Evolutionary conservation across 1,140 invertebrate genomes (phyloP).

Genomic region (Drosophila fuyamai): DNA sequence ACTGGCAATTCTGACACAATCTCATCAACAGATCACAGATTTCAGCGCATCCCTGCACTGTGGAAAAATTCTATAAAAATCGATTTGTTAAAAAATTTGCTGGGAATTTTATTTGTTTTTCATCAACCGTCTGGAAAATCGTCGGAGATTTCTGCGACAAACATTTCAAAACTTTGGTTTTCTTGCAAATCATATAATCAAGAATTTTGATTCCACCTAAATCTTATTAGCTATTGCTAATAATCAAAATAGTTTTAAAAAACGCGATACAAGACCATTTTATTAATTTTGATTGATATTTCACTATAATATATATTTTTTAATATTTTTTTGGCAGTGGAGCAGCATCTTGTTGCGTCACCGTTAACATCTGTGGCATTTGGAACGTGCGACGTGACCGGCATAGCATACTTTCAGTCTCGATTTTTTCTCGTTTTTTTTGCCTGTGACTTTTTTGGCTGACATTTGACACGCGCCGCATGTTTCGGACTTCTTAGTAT

Average conservation of each 20-base stretch:
- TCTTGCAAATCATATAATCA: too few species aligned
- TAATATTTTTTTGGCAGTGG: conserved; percentile 9
- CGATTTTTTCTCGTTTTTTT: conserved; percentile 14
- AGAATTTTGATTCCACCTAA: too few species aligned
- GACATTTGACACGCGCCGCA: conserved; percentile 80
- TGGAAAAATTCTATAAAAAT: background rate
- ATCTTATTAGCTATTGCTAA: too few species aligned
- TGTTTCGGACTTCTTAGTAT: conserved; percentile 61
- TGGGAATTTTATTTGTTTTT: too few species aligned
- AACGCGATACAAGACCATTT: too few species aligned
- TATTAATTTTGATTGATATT: too few species aligned
- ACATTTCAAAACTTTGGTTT: too few species aligned
- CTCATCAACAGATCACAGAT: conserved; percentile 83
- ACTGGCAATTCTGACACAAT: conserved; percentile 77
- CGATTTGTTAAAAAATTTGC: background rate
- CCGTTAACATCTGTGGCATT: conserved; percentile 83
- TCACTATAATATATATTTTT: background rate
- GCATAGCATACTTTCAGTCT: conserved; percentile 61
- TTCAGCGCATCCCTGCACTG: conserved; percentile 43
- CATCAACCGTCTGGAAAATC: too few species aligned
- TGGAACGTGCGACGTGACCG: conserved; percentile 82
- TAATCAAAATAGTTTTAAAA: too few species aligned
- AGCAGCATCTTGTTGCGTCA: conserved; percentile 62
- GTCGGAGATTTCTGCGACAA: too few species aligned
- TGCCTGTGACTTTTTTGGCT: conserved; percentile 51